These are phyloP conservation scores for Tenrec ecaudatus DNA, from an alignment of 2,113 vertebrate species.

Conservation along the genomic window DNA sequence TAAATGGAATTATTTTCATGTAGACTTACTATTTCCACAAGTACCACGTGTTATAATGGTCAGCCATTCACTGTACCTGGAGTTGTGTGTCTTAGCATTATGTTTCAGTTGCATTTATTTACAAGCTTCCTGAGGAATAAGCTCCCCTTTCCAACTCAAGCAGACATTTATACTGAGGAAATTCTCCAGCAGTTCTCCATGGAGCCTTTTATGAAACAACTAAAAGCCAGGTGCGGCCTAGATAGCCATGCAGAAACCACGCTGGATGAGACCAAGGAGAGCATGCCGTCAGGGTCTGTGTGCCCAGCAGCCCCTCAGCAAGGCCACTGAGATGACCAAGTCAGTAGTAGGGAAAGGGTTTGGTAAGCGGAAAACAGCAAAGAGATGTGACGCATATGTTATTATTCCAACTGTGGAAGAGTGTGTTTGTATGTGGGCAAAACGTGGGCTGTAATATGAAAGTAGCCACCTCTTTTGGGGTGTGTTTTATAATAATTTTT, in stretches of 20 bases:
- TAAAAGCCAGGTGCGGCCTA: not conserved
- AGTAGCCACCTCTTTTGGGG: not conserved
- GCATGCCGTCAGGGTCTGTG: not conserved
- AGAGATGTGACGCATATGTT: not conserved
- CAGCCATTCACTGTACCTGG: not conserved
- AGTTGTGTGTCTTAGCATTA: not conserved
- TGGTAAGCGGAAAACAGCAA: not conserved
- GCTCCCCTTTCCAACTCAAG: not conserved
- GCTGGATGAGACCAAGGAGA: not conserved
- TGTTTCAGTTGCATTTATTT: not conserved
- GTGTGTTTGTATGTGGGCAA: not conserved
- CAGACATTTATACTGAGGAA: not conserved
- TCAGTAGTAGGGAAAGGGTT: not conserved
- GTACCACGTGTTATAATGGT: not conserved
- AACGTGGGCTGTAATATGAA: not conserved
- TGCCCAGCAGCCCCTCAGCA: not conserved
- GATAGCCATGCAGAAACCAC: not conserved
- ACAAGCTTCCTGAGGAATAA: not conserved
- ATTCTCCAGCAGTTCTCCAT: not conserved
- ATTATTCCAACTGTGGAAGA: not conserved
- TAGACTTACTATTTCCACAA: not conserved
- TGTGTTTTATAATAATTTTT: not conserved
- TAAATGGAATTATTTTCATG: slow-evolving; percentile 16
- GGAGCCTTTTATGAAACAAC: slow-evolving; percentile 13
- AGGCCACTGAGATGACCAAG: not conserved